Evolutionary conservation across 2,797 vertebrate genomes (phyloP), one percentile per base, ranked within the genome.

Genomic region (Cercopithecus hamlyni): DNA sequence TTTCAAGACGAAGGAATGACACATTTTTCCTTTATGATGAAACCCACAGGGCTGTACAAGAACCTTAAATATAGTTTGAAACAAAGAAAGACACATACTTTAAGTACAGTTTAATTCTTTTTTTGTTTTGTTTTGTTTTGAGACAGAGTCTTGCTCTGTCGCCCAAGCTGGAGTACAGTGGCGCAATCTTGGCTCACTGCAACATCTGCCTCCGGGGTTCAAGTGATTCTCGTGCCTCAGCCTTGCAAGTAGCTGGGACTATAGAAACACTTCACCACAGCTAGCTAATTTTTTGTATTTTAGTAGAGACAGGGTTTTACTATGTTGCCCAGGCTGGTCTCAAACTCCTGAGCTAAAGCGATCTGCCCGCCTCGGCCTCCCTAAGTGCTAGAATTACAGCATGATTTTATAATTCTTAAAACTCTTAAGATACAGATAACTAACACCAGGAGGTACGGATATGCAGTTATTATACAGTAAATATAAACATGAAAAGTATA

Each of bases 371-470:
- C 64, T n/a, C 4, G 1, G 64, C 64, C 15, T 67, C 64, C 33
- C 33, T 67, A 67, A 67, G 64, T 67, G 30, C 64, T 67, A 67
- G 64, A 67, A 67, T 67, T 67, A 67, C 33, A n/a, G 64, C 72
- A 72, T 58, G 39, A 33, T 2, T 82, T 73, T 95, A 26, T 67
- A 84, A 92, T 94, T 97, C 90, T 87, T 76, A 84, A 97, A 84
- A 92, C 15, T 41, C 33, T 80, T 81, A 89, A 77, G 41, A 26
- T 75, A 92, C 11, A 90, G 36, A 86, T 57, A 91, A 26, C 10
- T 43, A 94, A 93, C 22, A 64, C 12, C 20, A 93, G 43, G 7
- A 84, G 14, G 24, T 77, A 52, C 57, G 17, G 43, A 19, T 45
- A 50, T 26, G 50, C 5, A 80, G 58, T 52, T 41, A 76, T 58